A percentile compares a stretch with the other conserved stretches of the same genome.
phyloP scores from a whole-genome alignment of 1,140 invertebrate genomes.

The Phthorimaea operculella region DNA sequence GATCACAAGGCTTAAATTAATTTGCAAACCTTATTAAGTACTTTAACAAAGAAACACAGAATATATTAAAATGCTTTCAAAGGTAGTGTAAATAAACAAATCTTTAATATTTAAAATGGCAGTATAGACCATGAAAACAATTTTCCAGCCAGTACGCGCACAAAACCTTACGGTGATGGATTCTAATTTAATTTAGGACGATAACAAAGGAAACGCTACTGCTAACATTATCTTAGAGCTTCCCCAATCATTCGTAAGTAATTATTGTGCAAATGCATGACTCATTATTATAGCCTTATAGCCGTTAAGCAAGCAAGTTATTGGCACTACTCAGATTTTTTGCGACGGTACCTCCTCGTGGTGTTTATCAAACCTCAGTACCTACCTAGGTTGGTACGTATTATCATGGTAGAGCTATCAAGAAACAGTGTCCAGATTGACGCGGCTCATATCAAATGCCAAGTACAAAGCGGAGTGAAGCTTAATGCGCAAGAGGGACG shows the following conservation, averaged over 20 bases:
- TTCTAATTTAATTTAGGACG: no score
- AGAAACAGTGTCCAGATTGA: conserved; percentile 42
- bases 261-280: conserved; percentile 30
- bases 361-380: not conserved
- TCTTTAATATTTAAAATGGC: no score
- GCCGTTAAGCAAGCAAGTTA: not conserved
- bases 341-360: not conserved
- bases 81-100: no score
- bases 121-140: no score
- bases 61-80: no score
- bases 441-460: conserved; percentile 50
- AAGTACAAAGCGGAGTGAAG: conserved; percentile 46
- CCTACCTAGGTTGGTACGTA: not conserved
- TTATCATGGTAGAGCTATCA: conserved; percentile 22
- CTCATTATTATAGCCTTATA: conserved; percentile 16
- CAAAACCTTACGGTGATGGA: no score
- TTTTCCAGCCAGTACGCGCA: no score
- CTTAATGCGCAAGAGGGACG: conserved; percentile 57
- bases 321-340: not conserved
- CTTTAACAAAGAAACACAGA: no score
- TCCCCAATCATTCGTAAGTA: conserved; percentile 24
- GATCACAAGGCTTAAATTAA: no score
- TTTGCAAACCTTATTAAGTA: no score
- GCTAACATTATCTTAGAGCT: conserved; percentile 9
- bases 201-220: conserved; percentile 9